These are phyloP conservation scores for Corythoichthys haematopterus DNA, from an alignment of 2,113 vertebrate genomes.

Conservation along the genomic window DNA sequence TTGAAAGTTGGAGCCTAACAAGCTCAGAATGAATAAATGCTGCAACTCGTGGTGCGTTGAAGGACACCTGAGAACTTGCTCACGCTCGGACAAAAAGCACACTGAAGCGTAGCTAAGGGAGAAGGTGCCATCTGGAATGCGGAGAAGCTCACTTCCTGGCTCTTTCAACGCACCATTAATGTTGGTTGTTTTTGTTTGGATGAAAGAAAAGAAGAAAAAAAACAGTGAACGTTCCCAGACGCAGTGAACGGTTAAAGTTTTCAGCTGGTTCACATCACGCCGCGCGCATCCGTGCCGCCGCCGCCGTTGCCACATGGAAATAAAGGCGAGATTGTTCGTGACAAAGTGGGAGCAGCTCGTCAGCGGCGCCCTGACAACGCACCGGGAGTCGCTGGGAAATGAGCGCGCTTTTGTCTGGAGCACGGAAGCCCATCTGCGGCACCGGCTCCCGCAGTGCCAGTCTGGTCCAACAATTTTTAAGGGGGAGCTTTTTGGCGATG, in stretches of 20 bases:
- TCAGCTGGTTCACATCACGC: conserved; percentile 32
- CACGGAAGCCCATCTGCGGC: conserved; percentile 60
- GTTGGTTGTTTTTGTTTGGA: background rate
- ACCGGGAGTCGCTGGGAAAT: conserved; percentile 24
- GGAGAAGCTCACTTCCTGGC: background rate
- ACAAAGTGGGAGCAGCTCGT: conserved; percentile 8
- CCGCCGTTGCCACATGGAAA: conserved; percentile 23
- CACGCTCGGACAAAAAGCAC: conserved; percentile 6
- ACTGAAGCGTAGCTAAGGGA: background rate
- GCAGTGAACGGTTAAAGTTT: background rate
- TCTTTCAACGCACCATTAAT: conserved; percentile 4
- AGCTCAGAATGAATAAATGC: background rate
- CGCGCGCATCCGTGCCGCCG: conserved; percentile 16
- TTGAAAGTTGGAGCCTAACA: conserved; percentile 45
- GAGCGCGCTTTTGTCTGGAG: conserved; percentile 77
- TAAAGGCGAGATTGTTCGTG: conserved; percentile 22
- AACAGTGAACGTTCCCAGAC: background rate
- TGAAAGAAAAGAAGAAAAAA: too few relatives aligned
- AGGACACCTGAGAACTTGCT: conserved; percentile 52
- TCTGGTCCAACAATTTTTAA: background rate
- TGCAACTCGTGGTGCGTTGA: conserved; percentile 20
- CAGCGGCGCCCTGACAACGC: conserved; percentile 4
- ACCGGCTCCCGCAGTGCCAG: conserved; percentile 40
- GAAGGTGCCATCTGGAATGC: background rate
- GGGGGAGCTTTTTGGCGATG: conserved; percentile 43